Evolutionary conservation across 2,797 vertebrate species (phyloP), one percentile per base, ranked within the genome.

Genomic region (Acrocephalus scirpaceus): DNA sequence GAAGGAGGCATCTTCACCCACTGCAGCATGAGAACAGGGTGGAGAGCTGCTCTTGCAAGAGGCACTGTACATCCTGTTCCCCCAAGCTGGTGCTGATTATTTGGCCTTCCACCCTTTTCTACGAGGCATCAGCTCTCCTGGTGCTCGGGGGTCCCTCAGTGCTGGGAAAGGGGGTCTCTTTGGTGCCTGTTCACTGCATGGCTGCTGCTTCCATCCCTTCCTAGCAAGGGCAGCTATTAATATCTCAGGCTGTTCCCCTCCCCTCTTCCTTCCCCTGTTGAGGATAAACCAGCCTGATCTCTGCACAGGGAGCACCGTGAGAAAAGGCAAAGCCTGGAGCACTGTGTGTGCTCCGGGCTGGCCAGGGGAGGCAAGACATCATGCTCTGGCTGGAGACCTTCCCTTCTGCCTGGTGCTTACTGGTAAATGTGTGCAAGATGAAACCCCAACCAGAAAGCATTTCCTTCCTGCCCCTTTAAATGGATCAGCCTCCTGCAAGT

Each of bases 401-500:
- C 64, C 45, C 60, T 72, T 42, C 40, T 78, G 80, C 86, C 79
- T 67, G 27, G 8, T 79, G 60, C 75, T 96, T 85, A 79, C 94
- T 96, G 93, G 93, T 95, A 90, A 92, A 70, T 53, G 84, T 65
- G 20, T 93, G 86, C 90, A 88, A 94, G 94, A 95, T 88, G 93
- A 96, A 96, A 96, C 93, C 88, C 71, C 88, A 74, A 89, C 22
- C 50, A 88, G 90, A 73, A 94, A 51, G 87, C 90, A 61, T 90
- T 97, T 96, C 96, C 96, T 97, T 96, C 96, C 96, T 95, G 83
- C 72, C 67, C 73, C 77, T 90, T 79, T 76, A 88, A 94, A 88
- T 32, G 3, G 38, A 82, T 95, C 80, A 13, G 56, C 64, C 86
- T 96, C 42, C 71, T 29, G 11, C 0, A 0, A 51, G n/a, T 30